Evolutionary conservation across 2,113 vertebrate species (phyloP), one percentile per base, ranked within the genome.

Genomic region (Ciconia maguari): DNA sequence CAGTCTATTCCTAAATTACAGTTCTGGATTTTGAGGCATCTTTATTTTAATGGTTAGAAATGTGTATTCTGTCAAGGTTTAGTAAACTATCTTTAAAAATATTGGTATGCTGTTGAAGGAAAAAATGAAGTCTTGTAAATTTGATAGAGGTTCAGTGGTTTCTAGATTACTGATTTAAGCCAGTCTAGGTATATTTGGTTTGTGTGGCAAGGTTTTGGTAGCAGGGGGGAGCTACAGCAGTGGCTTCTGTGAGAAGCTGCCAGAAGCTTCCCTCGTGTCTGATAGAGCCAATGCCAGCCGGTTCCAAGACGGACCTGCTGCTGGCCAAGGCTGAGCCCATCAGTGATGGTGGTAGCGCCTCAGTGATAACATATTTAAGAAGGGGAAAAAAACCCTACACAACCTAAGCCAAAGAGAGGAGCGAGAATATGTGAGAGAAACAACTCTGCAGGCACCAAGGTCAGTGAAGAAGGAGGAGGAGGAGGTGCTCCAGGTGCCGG

Each of bases 331-430:
- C 58, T 11, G 22, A 61, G n/a, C n/a, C n/a, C 24, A 36, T 61
- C 58, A 36, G 58, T 1, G 3, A 36, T 2, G 7, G 58, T 61
- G n/a, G n/a, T 61, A 36, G 58, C 1, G 2, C n/a, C 22, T 36
- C n/a, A 16, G 22, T 1, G 58, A 36, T 36, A 61, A 61, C 22
- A 25, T 10, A 61, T 36, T 61, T 61, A 36, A n/a, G 9, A 60
- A 60, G 14, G 6, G 22, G n/a, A 13, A n/a, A n/a, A 9, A 51
- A 51, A 25, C 13, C 20, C 14, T 51, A 13, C 13, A 8, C 49
- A 51, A 26, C 49, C 26, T 24, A 13, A 26, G 49, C 48, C 12
- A 9, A 13, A n/a, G n/a, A 61, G 58, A 36, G 13, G n/a, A 36
- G 22, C 25, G 58, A 61, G n/a, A 36, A 16, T 9, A 25, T 60